Conservation (phyloP, 2,888 invertebrate genomes). For the Tenthredo distinguenda region DNA sequence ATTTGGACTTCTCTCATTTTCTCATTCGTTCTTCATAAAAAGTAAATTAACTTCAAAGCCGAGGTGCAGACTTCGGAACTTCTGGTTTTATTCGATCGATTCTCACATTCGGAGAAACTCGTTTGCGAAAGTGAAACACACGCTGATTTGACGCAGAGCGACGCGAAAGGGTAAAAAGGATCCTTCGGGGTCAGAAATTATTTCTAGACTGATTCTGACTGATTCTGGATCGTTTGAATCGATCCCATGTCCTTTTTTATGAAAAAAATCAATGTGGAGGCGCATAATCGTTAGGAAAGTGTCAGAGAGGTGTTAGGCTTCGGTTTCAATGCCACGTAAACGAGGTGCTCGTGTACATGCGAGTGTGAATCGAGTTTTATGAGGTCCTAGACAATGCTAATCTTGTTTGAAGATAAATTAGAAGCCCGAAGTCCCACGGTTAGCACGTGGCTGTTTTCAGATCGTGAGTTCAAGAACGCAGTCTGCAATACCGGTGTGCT, state of each 20-base stretch:
- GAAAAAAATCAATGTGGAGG: background rate
- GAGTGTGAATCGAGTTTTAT: slow-evolving; percentile 5
- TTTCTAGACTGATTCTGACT: too few relatives aligned
- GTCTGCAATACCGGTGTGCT: slow-evolving; percentile 9
- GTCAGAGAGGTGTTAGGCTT: background rate
- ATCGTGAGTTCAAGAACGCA: slow-evolving; percentile 40
- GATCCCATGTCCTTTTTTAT: background rate
- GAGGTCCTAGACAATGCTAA: slow-evolving; percentile 69
- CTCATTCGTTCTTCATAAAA: background rate
- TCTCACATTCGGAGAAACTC: background rate
- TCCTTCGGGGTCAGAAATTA: background rate
- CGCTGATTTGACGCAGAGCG: background rate
- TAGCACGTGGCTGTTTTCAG: slow-evolving; percentile 34
- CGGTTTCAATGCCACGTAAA: slow-evolving; percentile 30
- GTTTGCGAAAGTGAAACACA: background rate
- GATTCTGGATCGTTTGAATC: background rate
- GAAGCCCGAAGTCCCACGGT: slow-evolving; percentile 75
- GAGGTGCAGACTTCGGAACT: background rate
- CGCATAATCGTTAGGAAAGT: slow-evolving; percentile 1
- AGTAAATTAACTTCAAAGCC: background rate
- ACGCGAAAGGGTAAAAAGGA: background rate
- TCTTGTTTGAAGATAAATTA: slow-evolving; percentile 67
- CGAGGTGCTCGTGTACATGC: background rate
- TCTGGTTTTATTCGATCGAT: too few relatives aligned
- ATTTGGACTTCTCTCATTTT: background rate